Base-by-base conservation (phyloP, 37 sponge, comb jelly and placozoan species). In the Beroe forskalii region DNA sequence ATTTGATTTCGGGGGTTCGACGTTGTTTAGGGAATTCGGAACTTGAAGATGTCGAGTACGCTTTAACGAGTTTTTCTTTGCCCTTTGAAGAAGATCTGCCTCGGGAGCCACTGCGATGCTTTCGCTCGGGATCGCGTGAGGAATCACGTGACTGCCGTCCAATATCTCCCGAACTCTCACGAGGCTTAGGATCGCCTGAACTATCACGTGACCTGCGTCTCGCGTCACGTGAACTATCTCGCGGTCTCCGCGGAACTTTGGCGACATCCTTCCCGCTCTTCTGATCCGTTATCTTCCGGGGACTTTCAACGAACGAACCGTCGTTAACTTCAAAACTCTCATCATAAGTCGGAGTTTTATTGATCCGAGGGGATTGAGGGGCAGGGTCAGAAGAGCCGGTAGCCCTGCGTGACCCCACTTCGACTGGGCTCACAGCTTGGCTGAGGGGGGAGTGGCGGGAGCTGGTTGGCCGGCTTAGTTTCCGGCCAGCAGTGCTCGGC, bases 291-390 rank as follows among this genome's bases (percentile, higher is more conserved):
- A 12, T 17, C 12, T 48, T 48, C 6, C 6, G 12, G 6, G 55
- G 55, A 48, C 55, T 48, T 17, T 48, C 55, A 48, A 48, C 12
- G 12, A 48, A 12, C 55, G 55, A 48, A 17, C 55, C 55, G 4
- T 69, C 72, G 19, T 69, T 32, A 32, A 69, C 72, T 1, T 69
- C 72, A 31, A 69, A 27, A 69, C 72, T 69, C 38, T 69, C 72
- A 69, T 69, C 72, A 32, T 69, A 69, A 35, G 72, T 69, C 27
- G 72, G 72, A 36, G 72, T 69, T 2, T 2, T 69, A 8, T 27
- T 32, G 17, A 32, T 69, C 1, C 38, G 19, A 1, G 72, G 38
- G 3, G 72, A 33, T 69, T 14, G 19, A 2, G 38, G 38, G 32
- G 72, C 9, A 1, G 72, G 38, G 39, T 36, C 38, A 2, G 39